Evolutionary conservation across 2,113 vertebrate genomes (phyloP).

Genomic region (Caranx melampygus): DNA sequence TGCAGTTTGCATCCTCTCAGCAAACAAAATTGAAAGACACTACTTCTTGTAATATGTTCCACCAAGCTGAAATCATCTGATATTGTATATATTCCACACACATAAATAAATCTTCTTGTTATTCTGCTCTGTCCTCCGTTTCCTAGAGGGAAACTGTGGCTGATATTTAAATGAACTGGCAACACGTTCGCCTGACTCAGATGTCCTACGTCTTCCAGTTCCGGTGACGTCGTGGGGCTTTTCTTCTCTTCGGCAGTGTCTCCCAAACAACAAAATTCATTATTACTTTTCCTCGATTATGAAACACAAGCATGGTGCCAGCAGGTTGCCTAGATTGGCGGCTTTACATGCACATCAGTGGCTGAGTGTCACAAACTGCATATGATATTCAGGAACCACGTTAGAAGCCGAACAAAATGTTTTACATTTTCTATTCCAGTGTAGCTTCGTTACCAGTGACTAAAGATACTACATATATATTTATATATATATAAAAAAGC

Average conservation of each 20-base stretch:
- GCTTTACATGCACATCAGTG: neutral
- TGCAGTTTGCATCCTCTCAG: neutral
- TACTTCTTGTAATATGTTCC: neutral
- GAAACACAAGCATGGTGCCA: slow-evolving; percentile 16
- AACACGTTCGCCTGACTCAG: neutral
- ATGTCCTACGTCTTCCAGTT: neutral
- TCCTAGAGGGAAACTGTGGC: neutral
- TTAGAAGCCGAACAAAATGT: slow-evolving; percentile 10
- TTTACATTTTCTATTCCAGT: slow-evolving; percentile 33
- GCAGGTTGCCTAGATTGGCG: neutral
- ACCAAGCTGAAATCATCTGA: neutral
- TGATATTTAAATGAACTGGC: neutral
- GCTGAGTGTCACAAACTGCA: slow-evolving; percentile 37
- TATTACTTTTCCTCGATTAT: slow-evolving; percentile 37
- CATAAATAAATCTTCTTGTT: neutral
- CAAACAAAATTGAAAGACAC: neutral
- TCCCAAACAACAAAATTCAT: neutral
- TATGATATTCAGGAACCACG: slow-evolving; percentile 41
- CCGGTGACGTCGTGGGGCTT: neutral
- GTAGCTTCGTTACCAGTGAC: slow-evolving; percentile 54
- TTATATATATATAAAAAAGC: slow-evolving; percentile 28
- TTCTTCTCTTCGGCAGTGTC: neutral
- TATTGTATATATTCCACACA: neutral
- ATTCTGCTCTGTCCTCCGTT: neutral
- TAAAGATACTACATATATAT: slow-evolving; percentile 52